Percentiles rank a stretch among this genome's conserved stretches.
These are phyloP conservation scores for Coendou prehensilis DNA, from an alignment of 2,797 vertebrate species.

Conservation along the genomic window DNA sequence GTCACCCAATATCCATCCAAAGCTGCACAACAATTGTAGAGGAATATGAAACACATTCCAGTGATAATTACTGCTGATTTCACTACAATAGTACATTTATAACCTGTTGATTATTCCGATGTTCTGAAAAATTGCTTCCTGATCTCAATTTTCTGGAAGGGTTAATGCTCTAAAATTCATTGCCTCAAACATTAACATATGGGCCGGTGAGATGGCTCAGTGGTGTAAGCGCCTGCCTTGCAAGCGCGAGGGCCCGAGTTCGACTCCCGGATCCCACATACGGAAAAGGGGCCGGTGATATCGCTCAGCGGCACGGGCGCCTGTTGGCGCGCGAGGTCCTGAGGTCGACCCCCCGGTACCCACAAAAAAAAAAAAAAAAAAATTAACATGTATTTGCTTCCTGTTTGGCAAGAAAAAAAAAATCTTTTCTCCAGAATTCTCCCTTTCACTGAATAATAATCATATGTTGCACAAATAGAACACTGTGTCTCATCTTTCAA, in stretches of 20 bases:
- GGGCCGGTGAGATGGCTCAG: no score
- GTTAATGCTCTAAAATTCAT: slow-evolving; percentile 88
- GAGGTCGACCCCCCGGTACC: no score
- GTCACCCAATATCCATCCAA: slow-evolving; percentile 87
- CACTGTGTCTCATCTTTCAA: slow-evolving; percentile 20
- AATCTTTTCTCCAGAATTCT: slow-evolving; percentile 44
- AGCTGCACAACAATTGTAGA: slow-evolving; percentile 85
- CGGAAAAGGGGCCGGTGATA: no score
- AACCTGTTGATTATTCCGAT: slow-evolving; percentile 92
- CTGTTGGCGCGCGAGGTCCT: no score
- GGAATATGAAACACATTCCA: slow-evolving; percentile 86
- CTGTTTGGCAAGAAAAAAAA: not conserved
- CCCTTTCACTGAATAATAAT: slow-evolving; percentile 48
- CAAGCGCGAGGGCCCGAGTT: no score
- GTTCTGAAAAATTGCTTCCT: slow-evolving; percentile 88
- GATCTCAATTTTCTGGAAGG: slow-evolving; percentile 87
- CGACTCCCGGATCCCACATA: no score
- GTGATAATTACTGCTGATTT: slow-evolving; percentile 90
- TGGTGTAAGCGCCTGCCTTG: no score
- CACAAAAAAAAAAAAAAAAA: no score
- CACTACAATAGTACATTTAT: slow-evolving; percentile 85
- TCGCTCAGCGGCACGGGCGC: no score
- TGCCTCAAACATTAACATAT: slow-evolving; percentile 87
- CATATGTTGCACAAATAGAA: not conserved
- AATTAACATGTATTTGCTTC: slow-evolving; percentile 87